Percentiles rank a stretch among this genome's conserved stretches.
Conservation (phyloP, 1,140 invertebrate species). For the Orussus abietinus region DNA sequence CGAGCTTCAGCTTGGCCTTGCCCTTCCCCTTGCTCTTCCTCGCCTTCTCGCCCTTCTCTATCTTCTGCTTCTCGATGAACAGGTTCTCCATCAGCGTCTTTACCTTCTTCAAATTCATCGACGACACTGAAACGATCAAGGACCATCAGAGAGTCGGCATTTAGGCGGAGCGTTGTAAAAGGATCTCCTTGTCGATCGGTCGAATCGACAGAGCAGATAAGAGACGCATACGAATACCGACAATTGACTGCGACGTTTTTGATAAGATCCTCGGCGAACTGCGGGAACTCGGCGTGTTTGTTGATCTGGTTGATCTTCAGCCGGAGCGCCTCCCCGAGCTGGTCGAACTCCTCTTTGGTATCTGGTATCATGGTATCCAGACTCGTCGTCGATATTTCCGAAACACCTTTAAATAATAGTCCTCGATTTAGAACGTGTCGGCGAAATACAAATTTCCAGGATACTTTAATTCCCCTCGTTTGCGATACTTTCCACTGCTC, state of each 20-base stretch:
- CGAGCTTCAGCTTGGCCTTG: conserved; percentile 73
- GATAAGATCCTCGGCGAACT: conserved; percentile 75
- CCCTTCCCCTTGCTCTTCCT: conserved; percentile 72
- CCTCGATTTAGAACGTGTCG: too few species aligned
- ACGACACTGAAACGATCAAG: conserved; percentile 68
- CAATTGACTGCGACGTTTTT: conserved; percentile 73
- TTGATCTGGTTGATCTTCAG: conserved; percentile 69
- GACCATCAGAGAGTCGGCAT: too few species aligned
- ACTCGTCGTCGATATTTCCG: conserved; percentile 51
- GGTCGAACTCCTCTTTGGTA: conserved; percentile 77
- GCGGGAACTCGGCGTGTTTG: conserved; percentile 68
- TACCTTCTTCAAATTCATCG: conserved; percentile 74
- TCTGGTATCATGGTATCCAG: conserved; percentile 66
- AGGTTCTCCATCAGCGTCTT: conserved; percentile 75
- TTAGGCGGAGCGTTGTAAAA: too few species aligned
- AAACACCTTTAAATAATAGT: conserved; percentile 51
- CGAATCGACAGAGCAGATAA: too few species aligned
- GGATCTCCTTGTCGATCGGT: too few species aligned
- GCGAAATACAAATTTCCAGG: too few species aligned
- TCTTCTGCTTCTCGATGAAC: conserved; percentile 76
- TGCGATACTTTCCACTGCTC: too few species aligned
- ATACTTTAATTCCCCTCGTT: too few species aligned
- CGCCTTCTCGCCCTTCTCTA: conserved; percentile 68
- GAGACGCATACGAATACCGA: too few species aligned
- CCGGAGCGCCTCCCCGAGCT: conserved; percentile 68